Evolutionary conservation across 2,113 vertebrate species (phyloP), one percentile per base, ranked within the genome.

Genomic region (Murina feae): DNA sequence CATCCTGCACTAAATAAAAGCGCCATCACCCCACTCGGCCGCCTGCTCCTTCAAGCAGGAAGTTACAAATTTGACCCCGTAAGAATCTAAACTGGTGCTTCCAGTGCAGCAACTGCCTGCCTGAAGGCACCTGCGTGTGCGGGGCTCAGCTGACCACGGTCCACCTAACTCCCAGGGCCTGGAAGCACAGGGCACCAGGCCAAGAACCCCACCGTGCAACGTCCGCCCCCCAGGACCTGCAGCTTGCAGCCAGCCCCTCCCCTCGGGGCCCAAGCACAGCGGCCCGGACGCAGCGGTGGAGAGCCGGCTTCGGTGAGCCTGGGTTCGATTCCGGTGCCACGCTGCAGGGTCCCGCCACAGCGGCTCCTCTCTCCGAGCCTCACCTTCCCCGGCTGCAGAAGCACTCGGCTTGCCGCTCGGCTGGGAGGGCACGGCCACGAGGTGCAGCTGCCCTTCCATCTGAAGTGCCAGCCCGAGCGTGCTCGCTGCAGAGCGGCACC

Each of bases 31-130:
- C 44, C 84, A 39, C 10, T 93, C 32, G 8, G 2, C 30, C 35
- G 4, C 47, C 42, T 4, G n/a, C 17, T 44, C 32, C n/a, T 23
- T 65, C 58, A 28, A 30, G 37, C 23, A 80, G 75, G 20, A 88
- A 60, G 63, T 58, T 49, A 42, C n/a, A 83, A 69, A 68, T 51
- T 5, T 7, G n/a, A 74, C 18, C 69, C n/a, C 20, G 0, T 28
- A 96, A 60, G 63, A 65, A 10, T 39, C 44, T 49, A 32, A 95
- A 92, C 81, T 63, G n/a, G 74, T 69, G 69, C 84, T 91, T 96
- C 93, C 87, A 42, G 80, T 76, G 32, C 18, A 21, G 79, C 37
- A 80, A 42, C 93, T 79, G 28, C 71, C 87, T 6, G 20, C 23
- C 0, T 32, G 18, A 68, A 51, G 25, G 23, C 5, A 9, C 23